phyloP scores from a whole-genome alignment of 1,140 invertebrate genomes.

The Drosophila mauritiana region DNA sequence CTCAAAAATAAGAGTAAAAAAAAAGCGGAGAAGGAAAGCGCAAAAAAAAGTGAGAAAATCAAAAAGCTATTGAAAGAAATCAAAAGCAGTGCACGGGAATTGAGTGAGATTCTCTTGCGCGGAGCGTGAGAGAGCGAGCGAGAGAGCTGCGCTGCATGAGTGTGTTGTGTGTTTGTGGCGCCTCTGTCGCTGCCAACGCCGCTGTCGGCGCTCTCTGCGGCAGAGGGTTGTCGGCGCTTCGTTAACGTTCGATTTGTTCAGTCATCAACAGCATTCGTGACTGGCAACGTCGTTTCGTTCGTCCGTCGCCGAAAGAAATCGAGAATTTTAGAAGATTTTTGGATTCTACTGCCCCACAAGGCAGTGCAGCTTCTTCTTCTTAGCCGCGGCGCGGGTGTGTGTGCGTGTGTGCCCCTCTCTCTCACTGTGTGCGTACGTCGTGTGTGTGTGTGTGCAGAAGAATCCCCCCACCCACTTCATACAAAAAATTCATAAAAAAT shows the following conservation, averaged over 20 bases:
- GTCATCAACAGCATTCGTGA: constrained; percentile 84
- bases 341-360: constrained; percentile 8
- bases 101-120: constrained; percentile 51
- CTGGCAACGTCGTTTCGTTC: constrained; percentile 75
- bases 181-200: background rate
- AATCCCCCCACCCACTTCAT: background rate
- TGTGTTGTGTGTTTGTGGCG: constrained; percentile 6
- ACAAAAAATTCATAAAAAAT: background rate
- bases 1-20: constrained; percentile 39
- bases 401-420: constrained; percentile 11
- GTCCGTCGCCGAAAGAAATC: constrained; percentile 42
- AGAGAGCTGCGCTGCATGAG: background rate
- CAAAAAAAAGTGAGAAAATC: constrained; percentile 58
- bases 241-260: constrained; percentile 78
- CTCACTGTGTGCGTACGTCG: background rate
- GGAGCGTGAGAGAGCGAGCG: background rate
- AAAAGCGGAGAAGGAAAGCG: background rate
- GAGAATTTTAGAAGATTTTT: constrained; percentile 37
- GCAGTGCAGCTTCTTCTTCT: constrained; percentile 4
- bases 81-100: constrained; percentile 65
- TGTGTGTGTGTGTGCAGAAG: constrained; percentile 6
- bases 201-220: constrained; percentile 2
- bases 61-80: constrained; percentile 79
- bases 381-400: constrained; percentile 11
- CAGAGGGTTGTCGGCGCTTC: constrained; percentile 78